phyloP scores from a whole-genome alignment of 2,797 vertebrate species.

The Rhinatrema bivittatum region DNA sequence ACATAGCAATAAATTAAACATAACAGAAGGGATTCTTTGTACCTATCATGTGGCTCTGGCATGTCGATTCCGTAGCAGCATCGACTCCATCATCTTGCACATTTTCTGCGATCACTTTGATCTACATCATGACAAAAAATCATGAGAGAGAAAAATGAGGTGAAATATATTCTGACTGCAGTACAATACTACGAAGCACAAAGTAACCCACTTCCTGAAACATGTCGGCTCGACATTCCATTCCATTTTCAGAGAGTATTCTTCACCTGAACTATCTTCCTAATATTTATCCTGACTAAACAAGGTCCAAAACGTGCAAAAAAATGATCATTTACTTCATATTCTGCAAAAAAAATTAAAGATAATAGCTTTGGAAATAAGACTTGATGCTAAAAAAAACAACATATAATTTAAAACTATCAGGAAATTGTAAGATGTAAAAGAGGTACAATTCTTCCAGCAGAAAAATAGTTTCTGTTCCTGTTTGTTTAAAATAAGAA shows the following conservation, averaged over 20 bases:
- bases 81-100: slow-evolving; percentile 65
- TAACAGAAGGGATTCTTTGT: slow-evolving; percentile 27
- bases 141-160: slow-evolving; percentile 27
- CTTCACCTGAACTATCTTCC: too few species aligned
- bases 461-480: slow-evolving; percentile 3
- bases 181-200: too few species aligned
- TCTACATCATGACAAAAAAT: slow-evolving; percentile 46
- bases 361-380: too few species aligned
- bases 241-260: too few species aligned
- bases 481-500: slow-evolving; percentile 24
- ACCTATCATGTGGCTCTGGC: slow-evolving; percentile 81
- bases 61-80: slow-evolving; percentile 50
- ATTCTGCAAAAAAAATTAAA: too few species aligned
- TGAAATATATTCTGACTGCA: neutral
- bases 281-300: too few species aligned
- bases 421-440: slow-evolving; percentile 23
- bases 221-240: too few species aligned
- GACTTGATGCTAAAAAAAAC: too few species aligned
- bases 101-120: slow-evolving; percentile 62
- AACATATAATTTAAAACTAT: slow-evolving; percentile 13
- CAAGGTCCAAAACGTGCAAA: too few species aligned
- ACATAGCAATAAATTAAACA: slow-evolving; percentile 31
- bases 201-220: too few species aligned
- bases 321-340: too few species aligned
- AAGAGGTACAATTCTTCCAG: too few species aligned